Percentiles rank a stretch among this genome's conserved stretches.
phyloP scores from a whole-genome alignment of 2,113 vertebrate species.

The Willisornis vidua region DNA sequence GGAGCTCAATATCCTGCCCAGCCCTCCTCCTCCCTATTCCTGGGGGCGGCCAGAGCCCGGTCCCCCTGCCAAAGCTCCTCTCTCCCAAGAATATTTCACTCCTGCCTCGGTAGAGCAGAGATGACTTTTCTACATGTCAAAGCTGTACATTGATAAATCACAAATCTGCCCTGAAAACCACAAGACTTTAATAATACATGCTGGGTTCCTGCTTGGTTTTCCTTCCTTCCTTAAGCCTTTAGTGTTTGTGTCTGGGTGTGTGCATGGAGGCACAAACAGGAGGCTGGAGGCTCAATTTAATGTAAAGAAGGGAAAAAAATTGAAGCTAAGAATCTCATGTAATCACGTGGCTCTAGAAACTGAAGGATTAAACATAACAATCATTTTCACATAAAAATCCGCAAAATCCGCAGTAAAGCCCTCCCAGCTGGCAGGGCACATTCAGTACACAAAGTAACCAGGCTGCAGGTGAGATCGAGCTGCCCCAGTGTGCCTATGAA shows the following conservation, averaged over 20 bases:
- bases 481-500: background rate
- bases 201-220: background rate
- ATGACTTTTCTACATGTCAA: background rate
- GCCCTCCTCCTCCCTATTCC: background rate
- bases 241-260: background rate
- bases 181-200: background rate
- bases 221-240: background rate
- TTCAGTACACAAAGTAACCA: background rate
- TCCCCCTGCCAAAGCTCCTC: rapidly evolving
- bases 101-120: background rate
- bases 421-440: background rate
- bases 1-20: background rate
- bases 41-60: rapidly evolving
- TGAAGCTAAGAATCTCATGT: background rate
- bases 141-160: background rate
- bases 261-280: background rate
- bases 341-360: background rate
- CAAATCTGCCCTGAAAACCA: background rate
- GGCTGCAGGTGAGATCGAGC: background rate
- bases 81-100: background rate
- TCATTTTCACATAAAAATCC: background rate
- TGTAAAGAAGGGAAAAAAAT: background rate
- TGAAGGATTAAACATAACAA: background rate
- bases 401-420: background rate
- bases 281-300: background rate